Percentiles rank a stretch among this genome's conserved stretches.
phyloP scores from a whole-genome alignment of 2,888 invertebrate species.

The Tachina fera region DNA sequence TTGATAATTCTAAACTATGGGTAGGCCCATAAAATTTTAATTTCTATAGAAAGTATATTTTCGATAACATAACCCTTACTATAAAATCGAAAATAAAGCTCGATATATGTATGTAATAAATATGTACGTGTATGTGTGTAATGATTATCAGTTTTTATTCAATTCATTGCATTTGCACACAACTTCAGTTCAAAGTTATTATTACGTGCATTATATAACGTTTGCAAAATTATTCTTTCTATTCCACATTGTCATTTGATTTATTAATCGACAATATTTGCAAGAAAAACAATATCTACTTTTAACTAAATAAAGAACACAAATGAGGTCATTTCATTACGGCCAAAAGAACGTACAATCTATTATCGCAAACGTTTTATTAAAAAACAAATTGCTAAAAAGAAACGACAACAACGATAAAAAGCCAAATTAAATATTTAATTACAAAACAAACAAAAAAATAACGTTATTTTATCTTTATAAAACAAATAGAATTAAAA shows the following conservation, averaged over 20 bases:
- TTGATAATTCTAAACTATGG: no score
- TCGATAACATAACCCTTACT: no score
- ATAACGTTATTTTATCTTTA: conserved; percentile 1
- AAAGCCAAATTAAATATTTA: conserved; percentile 17
- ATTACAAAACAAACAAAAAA: conserved; percentile 6
- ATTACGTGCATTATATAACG: conserved; percentile 24
- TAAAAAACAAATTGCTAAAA: not conserved
- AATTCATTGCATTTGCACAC: not conserved
- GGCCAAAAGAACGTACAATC: not conserved
- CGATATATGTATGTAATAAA: no score
- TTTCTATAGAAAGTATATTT: no score
- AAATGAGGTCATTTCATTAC: conserved; percentile 36
- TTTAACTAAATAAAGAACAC: conserved; percentile 4
- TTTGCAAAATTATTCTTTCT: conserved; percentile 1
- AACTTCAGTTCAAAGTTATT: not conserved
- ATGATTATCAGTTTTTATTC: not conserved
- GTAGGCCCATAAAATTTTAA: no score
- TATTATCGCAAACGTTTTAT: not conserved
- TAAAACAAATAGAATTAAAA: conserved; percentile 12
- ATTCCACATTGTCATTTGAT: conserved; percentile 19
- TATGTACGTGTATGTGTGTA: no score
- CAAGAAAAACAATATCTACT: not conserved
- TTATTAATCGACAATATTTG: conserved; percentile 24
- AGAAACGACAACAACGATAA: conserved; percentile 15
- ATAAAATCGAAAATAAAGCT: no score